Percentiles rank a stretch among this genome's conserved stretches.
phyloP scores from a whole-genome alignment of 64 coral and sea anemone genomes.

The Stichodactyla mertensii region DNA sequence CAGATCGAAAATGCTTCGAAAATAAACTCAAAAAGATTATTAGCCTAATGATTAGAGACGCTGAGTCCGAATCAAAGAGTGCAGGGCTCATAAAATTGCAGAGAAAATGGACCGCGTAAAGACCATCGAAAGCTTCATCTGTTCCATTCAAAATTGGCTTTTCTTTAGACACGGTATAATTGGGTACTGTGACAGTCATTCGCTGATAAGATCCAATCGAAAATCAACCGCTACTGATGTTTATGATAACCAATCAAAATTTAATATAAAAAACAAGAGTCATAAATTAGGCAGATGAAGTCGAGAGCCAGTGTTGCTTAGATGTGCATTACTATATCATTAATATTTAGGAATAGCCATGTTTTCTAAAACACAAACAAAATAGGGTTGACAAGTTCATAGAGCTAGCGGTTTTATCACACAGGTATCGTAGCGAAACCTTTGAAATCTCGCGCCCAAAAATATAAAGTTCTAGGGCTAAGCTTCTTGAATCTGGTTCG shows the following conservation, averaged over 20 bases:
- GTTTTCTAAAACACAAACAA: background rate
- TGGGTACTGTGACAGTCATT: background rate
- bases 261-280: conserved; percentile 12
- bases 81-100: too few relatives aligned
- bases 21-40: too few relatives aligned
- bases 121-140: background rate
- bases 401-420: background rate
- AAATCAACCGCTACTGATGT: background rate
- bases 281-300: conserved; percentile 10
- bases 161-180: background rate
- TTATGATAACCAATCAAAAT: background rate
- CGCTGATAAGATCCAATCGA: background rate
- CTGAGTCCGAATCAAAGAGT: too few relatives aligned
- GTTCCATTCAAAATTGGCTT: background rate
- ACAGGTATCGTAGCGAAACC: background rate
- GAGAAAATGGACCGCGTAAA: too few relatives aligned
- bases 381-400: background rate
- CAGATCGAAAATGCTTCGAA: background rate
- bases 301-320: background rate
- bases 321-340: background rate
- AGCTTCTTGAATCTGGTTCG: background rate
- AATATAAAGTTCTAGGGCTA: background rate
- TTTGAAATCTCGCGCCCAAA: background rate
- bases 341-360: conserved; percentile 10
- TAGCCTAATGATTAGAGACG: too few relatives aligned